Evolutionary conservation across 2,113 vertebrate species (phyloP).

Genomic region (Hyperoodon ampullatus): DNA sequence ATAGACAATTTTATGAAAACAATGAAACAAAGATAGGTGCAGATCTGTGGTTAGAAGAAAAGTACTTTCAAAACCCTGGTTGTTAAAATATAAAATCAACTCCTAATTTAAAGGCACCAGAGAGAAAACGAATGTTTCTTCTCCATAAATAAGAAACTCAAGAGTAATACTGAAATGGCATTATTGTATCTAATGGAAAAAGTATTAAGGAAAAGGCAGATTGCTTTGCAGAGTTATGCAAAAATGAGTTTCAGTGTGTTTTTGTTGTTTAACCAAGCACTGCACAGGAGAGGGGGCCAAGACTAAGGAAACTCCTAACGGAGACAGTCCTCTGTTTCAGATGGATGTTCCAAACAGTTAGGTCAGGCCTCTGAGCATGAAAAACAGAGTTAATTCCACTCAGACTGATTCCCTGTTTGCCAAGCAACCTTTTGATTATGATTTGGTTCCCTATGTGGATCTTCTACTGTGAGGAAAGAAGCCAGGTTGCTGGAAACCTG

Average conservation of each 20-base stretch:
- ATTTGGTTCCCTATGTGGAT: background rate
- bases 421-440: background rate
- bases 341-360: background rate
- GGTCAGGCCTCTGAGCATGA: background rate
- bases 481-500: background rate
- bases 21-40: background rate
- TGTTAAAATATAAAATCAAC: background rate
- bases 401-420: background rate
- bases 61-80: background rate
- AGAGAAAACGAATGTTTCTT: background rate
- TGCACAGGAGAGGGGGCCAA: background rate
- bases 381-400: background rate
- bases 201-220: background rate
- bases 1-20: background rate
- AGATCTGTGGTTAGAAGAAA: background rate
- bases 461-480: background rate
- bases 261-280: background rate
- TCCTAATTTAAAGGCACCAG: background rate
- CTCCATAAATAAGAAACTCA: background rate
- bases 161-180: background rate
- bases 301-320: background rate
- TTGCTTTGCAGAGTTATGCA: background rate
- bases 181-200: background rate
- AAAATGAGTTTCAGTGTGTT: background rate
- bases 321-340: background rate